These are phyloP conservation scores for Sebastes fasciatus DNA, from an alignment of 2,113 vertebrate genomes.

Conservation along the genomic window DNA sequence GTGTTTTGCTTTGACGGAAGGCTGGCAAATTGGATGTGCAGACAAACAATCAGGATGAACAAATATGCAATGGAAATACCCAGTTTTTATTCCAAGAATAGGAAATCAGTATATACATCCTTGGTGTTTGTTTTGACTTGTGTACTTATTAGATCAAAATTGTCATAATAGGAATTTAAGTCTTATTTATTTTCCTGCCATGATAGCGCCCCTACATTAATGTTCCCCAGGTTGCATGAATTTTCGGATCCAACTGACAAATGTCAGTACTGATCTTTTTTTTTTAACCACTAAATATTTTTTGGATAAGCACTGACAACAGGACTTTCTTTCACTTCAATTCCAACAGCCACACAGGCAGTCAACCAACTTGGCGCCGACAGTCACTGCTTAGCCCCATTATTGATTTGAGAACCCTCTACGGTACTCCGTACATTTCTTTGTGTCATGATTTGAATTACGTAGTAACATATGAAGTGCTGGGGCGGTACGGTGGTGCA, in stretches of 20 bases:
- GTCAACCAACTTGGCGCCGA: background rate
- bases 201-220: background rate
- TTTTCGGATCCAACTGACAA: background rate
- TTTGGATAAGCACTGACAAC: background rate
- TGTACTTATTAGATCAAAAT: background rate
- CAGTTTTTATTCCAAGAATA: background rate
- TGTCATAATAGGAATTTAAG: background rate
- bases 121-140: background rate
- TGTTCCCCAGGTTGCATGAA: background rate
- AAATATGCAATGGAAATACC: background rate
- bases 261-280: background rate
- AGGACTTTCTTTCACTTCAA: background rate
- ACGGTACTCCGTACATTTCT: too few relatives aligned
- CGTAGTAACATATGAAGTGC: too few relatives aligned
- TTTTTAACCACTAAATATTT: too few relatives aligned
- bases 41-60: constrained; percentile 21
- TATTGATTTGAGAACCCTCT: too few relatives aligned
- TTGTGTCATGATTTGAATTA: too few relatives aligned
- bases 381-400: background rate
- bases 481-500: too few relatives aligned
- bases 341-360: background rate
- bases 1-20: constrained; percentile 31
- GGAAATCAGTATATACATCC: background rate
- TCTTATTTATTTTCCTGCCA: background rate
- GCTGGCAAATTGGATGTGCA: background rate